Base-by-base conservation (phyloP, 1,140 invertebrate species). In the Drosophila nigrodunni region DNA sequence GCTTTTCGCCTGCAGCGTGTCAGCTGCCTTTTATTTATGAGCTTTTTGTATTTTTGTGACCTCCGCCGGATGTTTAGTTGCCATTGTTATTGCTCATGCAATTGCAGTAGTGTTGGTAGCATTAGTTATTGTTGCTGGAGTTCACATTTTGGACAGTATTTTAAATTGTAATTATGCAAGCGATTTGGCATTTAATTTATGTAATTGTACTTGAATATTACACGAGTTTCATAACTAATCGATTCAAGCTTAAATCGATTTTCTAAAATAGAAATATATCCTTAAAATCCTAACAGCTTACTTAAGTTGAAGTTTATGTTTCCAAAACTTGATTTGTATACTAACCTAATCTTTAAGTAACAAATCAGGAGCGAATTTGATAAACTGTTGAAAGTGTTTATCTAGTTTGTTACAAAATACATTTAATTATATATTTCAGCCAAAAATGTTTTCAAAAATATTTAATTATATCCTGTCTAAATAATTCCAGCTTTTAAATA, bases 61-160 rank as follows among this genome's bases (percentile, higher is more conserved):
- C 85, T 88, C 83, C 73, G 80, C 80, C 83, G 83, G 83, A 87
- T 88, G 85, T 89, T 88, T 88, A 88, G 80, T 71, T 82, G 85
- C 80, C 72, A 78, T 83, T 79, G 68, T 78, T 67, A 50, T 61
- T 72, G 55, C 43, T 21, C 5, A 41, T 58, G 47, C 55, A 37
- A 9, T 44, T 60, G 72, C 68, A 30, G 37, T 65, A 49, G 13
- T 15, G 34, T 21, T 41, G 64, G 64, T 61, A 65, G 58, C 59
- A 66, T 43, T 59, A 46, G 46, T 52, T 61, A 49, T 25, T 52
- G 49, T 50, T 7, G 25, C 46, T 59, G 78, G 49, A 54, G 54
- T 65, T 35, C 52, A 44, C 18, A 0, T 6, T 59, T 61, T 70
- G 57, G 55, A 60, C 66, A 65, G 65, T 77, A 73, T 74, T 82